A percentile compares a stretch with the other conserved stretches of the same genome.
These are phyloP conservation scores for Petrophora chlorosata DNA, from an alignment of 2,888 invertebrate genomes.

Conservation along the genomic window DNA sequence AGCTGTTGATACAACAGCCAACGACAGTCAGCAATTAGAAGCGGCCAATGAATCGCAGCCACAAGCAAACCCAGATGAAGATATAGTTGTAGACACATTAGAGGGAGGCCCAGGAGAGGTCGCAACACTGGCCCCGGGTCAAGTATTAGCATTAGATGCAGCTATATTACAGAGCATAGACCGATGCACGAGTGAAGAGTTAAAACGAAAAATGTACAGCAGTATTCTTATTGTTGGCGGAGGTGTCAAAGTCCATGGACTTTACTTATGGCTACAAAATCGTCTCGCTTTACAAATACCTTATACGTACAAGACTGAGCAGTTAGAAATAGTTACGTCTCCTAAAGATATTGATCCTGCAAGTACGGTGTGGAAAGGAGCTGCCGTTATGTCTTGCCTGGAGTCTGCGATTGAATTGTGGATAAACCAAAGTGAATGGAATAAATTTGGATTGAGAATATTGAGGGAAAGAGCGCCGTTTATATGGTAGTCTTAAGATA, in stretches of 20 bases:
- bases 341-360: constrained; percentile 97
- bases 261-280: constrained; percentile 94
- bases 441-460: constrained; percentile 91
- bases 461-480: constrained; percentile 96
- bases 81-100: constrained; percentile 88
- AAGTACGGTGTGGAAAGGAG: constrained; percentile 97
- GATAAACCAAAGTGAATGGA: constrained; percentile 94
- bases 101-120: constrained; percentile 85
- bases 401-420: constrained; percentile 97
- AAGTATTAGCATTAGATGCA: constrained; percentile 94
- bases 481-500: constrained; percentile 85
- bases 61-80: constrained; percentile 85
- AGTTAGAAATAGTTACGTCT: constrained; percentile 94
- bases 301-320: constrained; percentile 90
- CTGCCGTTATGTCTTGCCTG: constrained; percentile 95
- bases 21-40: constrained; percentile 77
- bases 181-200: constrained; percentile 93
- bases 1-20: constrained; percentile 67
- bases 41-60: constrained; percentile 77
- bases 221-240: constrained; percentile 96
- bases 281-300: constrained; percentile 93
- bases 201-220: constrained; percentile 97
- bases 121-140: constrained; percentile 88
- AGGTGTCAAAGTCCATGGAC: constrained; percentile 92
- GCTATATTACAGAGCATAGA: constrained; percentile 96